Evolutionary conservation across 2,888 invertebrate species (phyloP).

Genomic region (Ormyrus pomaceus): DNA sequence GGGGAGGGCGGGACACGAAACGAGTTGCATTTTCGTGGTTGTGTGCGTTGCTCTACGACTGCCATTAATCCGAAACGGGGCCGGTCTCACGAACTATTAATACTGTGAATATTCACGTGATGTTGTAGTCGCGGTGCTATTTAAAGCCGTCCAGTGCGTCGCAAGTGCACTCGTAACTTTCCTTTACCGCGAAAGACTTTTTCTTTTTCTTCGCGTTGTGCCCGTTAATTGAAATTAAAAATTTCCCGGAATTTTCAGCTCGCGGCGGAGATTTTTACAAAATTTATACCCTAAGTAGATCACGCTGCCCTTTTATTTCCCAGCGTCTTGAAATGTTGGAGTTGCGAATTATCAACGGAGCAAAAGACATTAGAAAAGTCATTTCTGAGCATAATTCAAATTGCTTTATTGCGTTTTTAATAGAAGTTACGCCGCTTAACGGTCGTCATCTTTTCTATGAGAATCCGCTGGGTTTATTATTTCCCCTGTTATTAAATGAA

Average conservation of each 20-base stretch:
- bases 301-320: too few relatives aligned
- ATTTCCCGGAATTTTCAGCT: background rate
- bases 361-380: too few relatives aligned
- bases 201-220: too few relatives aligned
- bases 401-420: slow-evolving; percentile 1
- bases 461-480: slow-evolving; percentile 1
- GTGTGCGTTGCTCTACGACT: slow-evolving; percentile 5
- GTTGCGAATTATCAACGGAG: too few relatives aligned
- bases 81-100: slow-evolving; percentile 51
- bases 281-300: too few relatives aligned
- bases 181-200: slow-evolving; percentile 19
- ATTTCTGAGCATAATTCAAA: too few relatives aligned
- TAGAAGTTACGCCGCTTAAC: slow-evolving; percentile 6
- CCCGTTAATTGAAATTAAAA: slow-evolving; percentile 32
- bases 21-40: slow-evolving; percentile 24
- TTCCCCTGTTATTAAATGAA: slow-evolving; percentile 5
- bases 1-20: background rate
- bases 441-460: background rate
- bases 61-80: slow-evolving; percentile 49
- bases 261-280: too few relatives aligned
- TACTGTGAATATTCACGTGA: slow-evolving; percentile 37
- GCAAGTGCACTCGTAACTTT: slow-evolving; percentile 45
- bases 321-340: too few relatives aligned
- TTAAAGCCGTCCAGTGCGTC: slow-evolving; percentile 25
- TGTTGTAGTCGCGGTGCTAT: slow-evolving; percentile 9